Conservation (phyloP, 2,888 invertebrate genomes). For the Apocheima hispidaria region DNA sequence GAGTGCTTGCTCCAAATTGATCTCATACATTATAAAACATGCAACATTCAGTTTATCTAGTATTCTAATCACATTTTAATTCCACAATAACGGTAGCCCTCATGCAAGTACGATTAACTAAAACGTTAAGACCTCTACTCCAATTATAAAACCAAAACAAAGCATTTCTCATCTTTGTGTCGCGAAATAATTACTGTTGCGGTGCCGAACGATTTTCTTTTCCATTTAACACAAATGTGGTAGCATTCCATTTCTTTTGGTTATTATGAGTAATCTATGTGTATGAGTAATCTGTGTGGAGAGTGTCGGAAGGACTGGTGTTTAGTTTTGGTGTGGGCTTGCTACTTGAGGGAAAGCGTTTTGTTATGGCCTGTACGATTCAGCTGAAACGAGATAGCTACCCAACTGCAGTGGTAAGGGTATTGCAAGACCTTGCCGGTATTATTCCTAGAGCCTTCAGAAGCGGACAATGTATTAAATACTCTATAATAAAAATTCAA, state of each 20-base stretch:
- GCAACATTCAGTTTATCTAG: slow-evolving; percentile 16
- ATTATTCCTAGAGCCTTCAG: no score
- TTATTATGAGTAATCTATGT: slow-evolving; percentile 58
- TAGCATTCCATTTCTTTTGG: slow-evolving; percentile 65
- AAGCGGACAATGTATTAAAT: no score
- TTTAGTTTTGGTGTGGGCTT: slow-evolving; percentile 32
- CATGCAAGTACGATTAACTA: slow-evolving; percentile 32
- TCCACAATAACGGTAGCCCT: slow-evolving; percentile 33
- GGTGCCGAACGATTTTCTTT: slow-evolving; percentile 59
- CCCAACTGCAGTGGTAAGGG: no score
- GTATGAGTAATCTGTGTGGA: slow-evolving; percentile 29
- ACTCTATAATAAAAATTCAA: no score
- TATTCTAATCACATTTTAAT: slow-evolving; percentile 38
- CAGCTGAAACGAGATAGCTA: no score
- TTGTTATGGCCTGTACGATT: neutral
- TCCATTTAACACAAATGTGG: slow-evolving; percentile 60
- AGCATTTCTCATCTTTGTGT: slow-evolving; percentile 63
- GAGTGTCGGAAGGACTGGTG: slow-evolving; percentile 29
- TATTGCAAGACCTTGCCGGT: no score
- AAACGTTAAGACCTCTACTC: slow-evolving; percentile 31
- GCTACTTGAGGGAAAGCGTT: slow-evolving; percentile 24
- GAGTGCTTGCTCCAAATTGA: slow-evolving; percentile 7
- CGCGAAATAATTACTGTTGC: slow-evolving; percentile 48
- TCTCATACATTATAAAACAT: slow-evolving; percentile 8
- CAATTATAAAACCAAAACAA: slow-evolving; percentile 43